These are phyloP conservation scores for Phyto melanocephala DNA, from an alignment of 2,888 invertebrate genomes.

Conservation along the genomic window DNA sequence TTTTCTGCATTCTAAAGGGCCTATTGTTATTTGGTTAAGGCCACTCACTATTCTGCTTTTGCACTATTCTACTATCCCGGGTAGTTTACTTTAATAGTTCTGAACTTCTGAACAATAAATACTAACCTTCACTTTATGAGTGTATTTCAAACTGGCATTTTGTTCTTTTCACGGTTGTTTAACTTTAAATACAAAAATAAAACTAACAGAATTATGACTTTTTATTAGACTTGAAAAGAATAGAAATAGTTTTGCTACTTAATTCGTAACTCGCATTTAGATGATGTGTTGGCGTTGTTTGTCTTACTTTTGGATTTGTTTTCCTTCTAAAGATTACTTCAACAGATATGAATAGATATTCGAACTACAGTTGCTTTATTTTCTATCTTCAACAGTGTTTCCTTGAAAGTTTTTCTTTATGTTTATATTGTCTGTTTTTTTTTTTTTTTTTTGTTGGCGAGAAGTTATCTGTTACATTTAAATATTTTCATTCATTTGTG, in stretches of 20 bases:
- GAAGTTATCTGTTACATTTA: neutral
- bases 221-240: neutral
- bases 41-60: no score
- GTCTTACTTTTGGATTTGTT: neutral
- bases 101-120: no score
- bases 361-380: neutral
- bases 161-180: neutral
- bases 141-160: neutral
- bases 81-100: no score
- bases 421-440: neutral
- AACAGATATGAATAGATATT: slow-evolving; percentile 2
- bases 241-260: neutral
- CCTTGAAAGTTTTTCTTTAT: neutral
- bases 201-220: neutral
- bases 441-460: neutral
- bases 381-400: neutral
- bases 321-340: slow-evolving; percentile 2
- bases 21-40: no score
- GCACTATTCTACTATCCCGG: no score
- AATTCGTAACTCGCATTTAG: neutral
- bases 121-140: neutral
- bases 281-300: slow-evolving; percentile 29
- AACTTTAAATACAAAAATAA: slow-evolving; percentile 4
- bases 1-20: no score
- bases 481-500: neutral